These are phyloP conservation scores for Molossus molossus DNA, from an alignment of 2,797 vertebrate genomes.

Conservation along the genomic window DNA sequence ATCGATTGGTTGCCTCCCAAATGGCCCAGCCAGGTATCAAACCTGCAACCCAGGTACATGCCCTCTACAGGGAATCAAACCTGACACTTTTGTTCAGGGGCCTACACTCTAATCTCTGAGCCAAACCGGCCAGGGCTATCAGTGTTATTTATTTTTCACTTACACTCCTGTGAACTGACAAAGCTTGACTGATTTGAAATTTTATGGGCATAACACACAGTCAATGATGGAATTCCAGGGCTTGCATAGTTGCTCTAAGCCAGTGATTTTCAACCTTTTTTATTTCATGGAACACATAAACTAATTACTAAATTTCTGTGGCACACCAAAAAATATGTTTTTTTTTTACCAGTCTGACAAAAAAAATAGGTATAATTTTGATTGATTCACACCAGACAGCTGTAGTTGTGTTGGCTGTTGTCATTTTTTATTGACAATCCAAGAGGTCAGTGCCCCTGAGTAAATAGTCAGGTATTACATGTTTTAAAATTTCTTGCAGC, in stretches of 20 bases:
- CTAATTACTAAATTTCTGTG: background rate
- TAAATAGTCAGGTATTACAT: background rate
- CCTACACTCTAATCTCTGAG: too few relatives aligned
- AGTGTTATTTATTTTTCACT: background rate
- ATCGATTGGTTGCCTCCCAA: too few relatives aligned
- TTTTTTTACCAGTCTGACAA: background rate
- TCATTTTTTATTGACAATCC: background rate
- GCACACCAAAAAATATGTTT: background rate
- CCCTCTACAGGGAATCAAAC: too few relatives aligned
- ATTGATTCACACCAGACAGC: background rate
- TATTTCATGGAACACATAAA: background rate
- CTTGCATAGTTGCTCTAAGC: conserved; percentile 4
- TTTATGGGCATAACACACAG: background rate
- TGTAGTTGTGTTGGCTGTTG: background rate
- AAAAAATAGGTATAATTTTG: background rate
- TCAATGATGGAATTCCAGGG: background rate
- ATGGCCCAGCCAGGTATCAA: too few relatives aligned
- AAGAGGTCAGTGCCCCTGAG: background rate
- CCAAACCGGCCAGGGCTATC: background rate
- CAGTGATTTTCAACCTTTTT: background rate
- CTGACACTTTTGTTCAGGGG: too few relatives aligned
- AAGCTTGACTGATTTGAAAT: conserved; percentile 26
- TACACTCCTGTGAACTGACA: background rate
- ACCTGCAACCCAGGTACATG: too few relatives aligned
- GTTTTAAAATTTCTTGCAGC: background rate